These are phyloP conservation scores for Cyclargus thomasi DNA, from an alignment of 1,140 invertebrate genomes.

Conservation along the genomic window DNA sequence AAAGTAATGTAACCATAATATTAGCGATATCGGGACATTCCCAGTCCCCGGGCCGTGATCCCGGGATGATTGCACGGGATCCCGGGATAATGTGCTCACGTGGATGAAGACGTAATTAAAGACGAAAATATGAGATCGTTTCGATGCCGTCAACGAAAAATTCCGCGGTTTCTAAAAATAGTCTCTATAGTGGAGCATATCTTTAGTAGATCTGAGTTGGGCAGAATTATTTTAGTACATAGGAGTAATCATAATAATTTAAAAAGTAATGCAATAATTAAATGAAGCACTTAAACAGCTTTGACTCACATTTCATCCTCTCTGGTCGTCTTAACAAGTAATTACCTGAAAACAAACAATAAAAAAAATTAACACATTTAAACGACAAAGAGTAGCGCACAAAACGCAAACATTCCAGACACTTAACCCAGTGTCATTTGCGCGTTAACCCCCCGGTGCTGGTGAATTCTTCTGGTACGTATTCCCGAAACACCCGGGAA, in stretches of 20 bases:
- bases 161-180: too few relatives aligned
- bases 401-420: constrained; percentile 5
- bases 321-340: neutral
- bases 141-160: too few relatives aligned
- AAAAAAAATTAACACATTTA: neutral
- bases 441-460: neutral
- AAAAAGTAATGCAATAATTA: too few relatives aligned
- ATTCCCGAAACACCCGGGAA: constrained; percentile 7
- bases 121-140: neutral
- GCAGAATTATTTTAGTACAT: too few relatives aligned
- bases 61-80: constrained; percentile 49
- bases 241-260: too few relatives aligned
- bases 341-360: neutral
- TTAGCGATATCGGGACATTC: constrained; percentile 25
- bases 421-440: neutral
- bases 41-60: constrained; percentile 41
- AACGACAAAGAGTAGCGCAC: neutral
- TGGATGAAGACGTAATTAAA: constrained; percentile 29
- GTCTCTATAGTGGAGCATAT: too few relatives aligned
- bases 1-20: constrained; percentile 1
- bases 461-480: neutral
- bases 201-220: too few relatives aligned
- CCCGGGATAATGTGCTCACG: constrained; percentile 36
- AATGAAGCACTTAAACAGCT: too few relatives aligned
- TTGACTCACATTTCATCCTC: too few relatives aligned